Evolutionary conservation across 2,888 invertebrate genomes (phyloP), one percentile per base, ranked within the genome.

Genomic region (Asteroscopus sphinx): DNA sequence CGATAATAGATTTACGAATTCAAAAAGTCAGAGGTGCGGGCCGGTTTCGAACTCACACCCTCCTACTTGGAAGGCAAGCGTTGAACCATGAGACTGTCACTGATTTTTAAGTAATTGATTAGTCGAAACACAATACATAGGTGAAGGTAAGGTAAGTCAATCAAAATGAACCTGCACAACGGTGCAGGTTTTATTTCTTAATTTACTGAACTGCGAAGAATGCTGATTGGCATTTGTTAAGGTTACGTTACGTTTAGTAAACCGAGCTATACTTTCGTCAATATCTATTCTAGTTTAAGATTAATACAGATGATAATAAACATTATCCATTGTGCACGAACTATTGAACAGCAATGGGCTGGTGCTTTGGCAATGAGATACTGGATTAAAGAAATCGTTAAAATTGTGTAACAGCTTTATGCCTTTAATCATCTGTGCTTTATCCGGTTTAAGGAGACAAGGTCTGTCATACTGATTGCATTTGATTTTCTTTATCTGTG

Each of bases 251-350:
- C 37, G 11, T 44, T 51, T 46, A 45, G 12, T 8, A 35, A 55
- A 58, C 37, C 16, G 12, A 33, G 8, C 30, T 33, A 46, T 28
- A 55, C 48, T 64, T 59, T 71, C 62, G 44, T 54, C 45, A 52
- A 41, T 59, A 51, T 61, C 41, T 40, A 48, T 57, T 58, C 55
- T 54, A 46, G 51, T 60, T 49, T 39, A 52, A 81, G 83, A 83
- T 83, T 68, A 79, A 77, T 72, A 69, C 58, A 61, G 68, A 58
- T 70, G 83, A 85, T 83, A 83, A 79, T 68, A 79, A 77, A 76
- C 77, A 79, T 76, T 74, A 81, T 82, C 76, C 83, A 80, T 78
- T 76, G 77, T 79, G 71, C 73, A 79, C 73, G 73, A 76, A 66
- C 70, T 77, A 81, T 81, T 82, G 74, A 53, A 62, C 48, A 33